Evolutionary conservation across 2,888 invertebrate genomes (phyloP).

Genomic region (Crepidodera aurea): DNA sequence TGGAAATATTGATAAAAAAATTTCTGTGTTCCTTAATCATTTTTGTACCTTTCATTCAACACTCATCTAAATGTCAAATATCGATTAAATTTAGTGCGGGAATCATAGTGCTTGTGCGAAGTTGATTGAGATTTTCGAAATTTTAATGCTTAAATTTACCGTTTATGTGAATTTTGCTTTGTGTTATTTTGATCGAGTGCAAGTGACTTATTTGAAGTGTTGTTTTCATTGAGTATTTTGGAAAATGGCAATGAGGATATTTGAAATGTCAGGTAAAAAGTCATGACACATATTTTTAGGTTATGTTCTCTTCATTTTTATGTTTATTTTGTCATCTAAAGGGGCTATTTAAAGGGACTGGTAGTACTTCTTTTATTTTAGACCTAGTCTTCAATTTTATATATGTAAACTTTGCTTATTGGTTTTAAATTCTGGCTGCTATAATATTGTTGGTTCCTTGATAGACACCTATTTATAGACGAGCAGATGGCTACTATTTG

Average conservation of each 20-base stretch:
- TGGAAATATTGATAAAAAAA: slow-evolving; percentile 22
- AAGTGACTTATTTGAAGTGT: slow-evolving; percentile 12
- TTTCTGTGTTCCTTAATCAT: slow-evolving; percentile 5
- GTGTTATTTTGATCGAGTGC: slow-evolving; percentile 5
- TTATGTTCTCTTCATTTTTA: slow-evolving; percentile 28
- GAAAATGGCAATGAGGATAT: slow-evolving; percentile 22
- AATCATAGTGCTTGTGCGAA: slow-evolving; percentile 20
- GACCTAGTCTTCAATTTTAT: too few relatives aligned
- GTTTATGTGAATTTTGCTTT: slow-evolving; percentile 10
- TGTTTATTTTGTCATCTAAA: too few relatives aligned
- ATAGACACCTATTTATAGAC: slow-evolving; percentile 17
- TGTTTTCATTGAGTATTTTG: slow-evolving; percentile 1
- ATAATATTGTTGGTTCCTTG: too few relatives aligned
- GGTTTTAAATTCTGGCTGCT: too few relatives aligned
- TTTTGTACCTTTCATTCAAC: background rate
- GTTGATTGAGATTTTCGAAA: slow-evolving; percentile 37
- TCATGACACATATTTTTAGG: slow-evolving; percentile 35
- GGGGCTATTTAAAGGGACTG: too few relatives aligned
- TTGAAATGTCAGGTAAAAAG: slow-evolving; percentile 37
- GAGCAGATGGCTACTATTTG: slow-evolving; percentile 16
- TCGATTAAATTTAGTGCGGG: slow-evolving; percentile 23
- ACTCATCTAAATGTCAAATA: slow-evolving; percentile 10
- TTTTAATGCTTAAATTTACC: slow-evolving; percentile 20
- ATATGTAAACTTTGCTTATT: too few relatives aligned
- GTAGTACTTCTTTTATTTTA: too few relatives aligned